phyloP scores from a whole-genome alignment of 2,888 invertebrate genomes.

The Heliconius aoede region DNA sequence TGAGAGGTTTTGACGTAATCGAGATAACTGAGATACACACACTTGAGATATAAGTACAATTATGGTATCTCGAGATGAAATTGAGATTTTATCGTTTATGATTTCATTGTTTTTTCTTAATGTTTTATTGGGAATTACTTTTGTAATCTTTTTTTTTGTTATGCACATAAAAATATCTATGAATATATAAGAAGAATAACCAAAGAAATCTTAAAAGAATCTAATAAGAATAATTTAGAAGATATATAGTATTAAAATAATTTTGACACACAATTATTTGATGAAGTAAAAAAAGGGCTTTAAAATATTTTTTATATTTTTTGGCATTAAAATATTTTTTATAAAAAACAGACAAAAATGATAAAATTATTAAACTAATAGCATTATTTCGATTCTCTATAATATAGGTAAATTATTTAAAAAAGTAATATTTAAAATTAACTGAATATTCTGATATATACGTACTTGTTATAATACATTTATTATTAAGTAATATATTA shows the following conservation, averaged over 20 bases:
- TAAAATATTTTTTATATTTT: too few relatives aligned
- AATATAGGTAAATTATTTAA: background rate
- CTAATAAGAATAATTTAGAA: background rate
- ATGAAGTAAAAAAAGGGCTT: background rate
- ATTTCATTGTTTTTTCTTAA: constrained; percentile 17
- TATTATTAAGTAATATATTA: background rate
- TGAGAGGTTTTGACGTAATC: constrained; percentile 39
- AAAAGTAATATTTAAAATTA: background rate
- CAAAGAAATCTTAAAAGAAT: background rate
- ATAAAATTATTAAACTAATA: background rate
- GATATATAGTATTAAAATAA: background rate
- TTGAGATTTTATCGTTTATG: constrained; percentile 41
- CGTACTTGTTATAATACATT: background rate
- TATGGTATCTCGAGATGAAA: constrained; percentile 48
- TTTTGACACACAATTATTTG: background rate
- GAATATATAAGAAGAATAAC: background rate
- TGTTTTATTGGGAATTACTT: constrained; percentile 18
- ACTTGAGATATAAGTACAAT: constrained; percentile 45
- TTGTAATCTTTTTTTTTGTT: background rate
- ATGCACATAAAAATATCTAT: background rate
- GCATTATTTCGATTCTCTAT: background rate
- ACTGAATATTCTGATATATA: background rate
- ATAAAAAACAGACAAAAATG: background rate
- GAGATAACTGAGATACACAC: constrained; percentile 34
- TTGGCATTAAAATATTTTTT: too few relatives aligned